Conservation (phyloP, 2,797 vertebrate genomes). For the Coranthus polyacanthus region DNA sequence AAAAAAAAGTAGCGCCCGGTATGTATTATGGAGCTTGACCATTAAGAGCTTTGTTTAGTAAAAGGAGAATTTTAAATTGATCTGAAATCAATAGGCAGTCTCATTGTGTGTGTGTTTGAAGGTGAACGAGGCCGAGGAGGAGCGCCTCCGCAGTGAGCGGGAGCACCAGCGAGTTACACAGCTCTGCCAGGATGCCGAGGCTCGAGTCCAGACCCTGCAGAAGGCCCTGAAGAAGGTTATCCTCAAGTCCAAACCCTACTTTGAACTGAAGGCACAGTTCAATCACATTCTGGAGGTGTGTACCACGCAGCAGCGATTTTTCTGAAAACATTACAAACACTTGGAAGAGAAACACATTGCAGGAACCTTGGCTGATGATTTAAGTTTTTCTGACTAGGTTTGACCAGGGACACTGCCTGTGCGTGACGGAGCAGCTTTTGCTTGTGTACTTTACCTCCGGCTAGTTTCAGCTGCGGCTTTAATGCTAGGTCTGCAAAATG, state of each 20-base stretch:
- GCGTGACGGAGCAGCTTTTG: background rate
- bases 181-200: constrained; percentile 92
- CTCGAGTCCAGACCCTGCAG: constrained; percentile 90
- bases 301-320: background rate
- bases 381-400: background rate
- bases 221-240: constrained; percentile 91
- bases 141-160: constrained; percentile 89
- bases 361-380: background rate
- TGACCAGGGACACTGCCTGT: background rate
- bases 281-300: constrained; percentile 92
- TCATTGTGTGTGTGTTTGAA: constrained; percentile 47
- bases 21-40: no score
- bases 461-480: constrained; percentile 7
- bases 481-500: constrained; percentile 2
- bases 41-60: no score
- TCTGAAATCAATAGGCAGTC: background rate
- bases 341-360: background rate
- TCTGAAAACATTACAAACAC: background rate
- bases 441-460: background rate
- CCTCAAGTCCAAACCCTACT: constrained; percentile 93
- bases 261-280: constrained; percentile 94
- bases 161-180: constrained; percentile 92
- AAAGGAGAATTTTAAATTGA: no score
- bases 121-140: constrained; percentile 95
- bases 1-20: no score